Evolutionary conservation across 2,113 vertebrate genomes (phyloP).

Genomic region (Prionailurus bengalensis): DNA sequence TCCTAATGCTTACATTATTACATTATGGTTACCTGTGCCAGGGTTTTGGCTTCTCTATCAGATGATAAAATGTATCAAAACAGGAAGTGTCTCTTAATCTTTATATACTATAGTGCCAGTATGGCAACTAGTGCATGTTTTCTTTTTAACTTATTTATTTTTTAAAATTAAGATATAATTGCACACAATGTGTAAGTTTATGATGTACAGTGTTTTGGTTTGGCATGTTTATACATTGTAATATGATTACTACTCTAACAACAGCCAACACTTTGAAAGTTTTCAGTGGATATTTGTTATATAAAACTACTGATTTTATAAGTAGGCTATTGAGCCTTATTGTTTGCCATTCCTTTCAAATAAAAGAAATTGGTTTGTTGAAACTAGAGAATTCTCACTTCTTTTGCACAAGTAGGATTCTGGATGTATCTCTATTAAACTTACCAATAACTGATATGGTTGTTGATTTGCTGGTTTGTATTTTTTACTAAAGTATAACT

Average conservation of each 20-base stretch:
- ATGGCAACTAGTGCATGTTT: not conserved
- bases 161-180: not conserved
- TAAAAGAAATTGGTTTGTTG: not conserved
- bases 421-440: not conserved
- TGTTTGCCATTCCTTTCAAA: slow-evolving; percentile 2
- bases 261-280: not conserved
- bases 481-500: not conserved
- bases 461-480: not conserved
- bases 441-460: not conserved
- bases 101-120: not conserved
- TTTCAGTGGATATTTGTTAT: not conserved
- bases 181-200: not conserved
- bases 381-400: slow-evolving; percentile 6
- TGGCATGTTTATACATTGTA: not conserved
- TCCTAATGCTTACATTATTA: not conserved
- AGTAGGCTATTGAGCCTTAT: not conserved
- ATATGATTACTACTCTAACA: not conserved
- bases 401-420: not conserved
- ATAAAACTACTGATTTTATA: not conserved
- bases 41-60: not conserved
- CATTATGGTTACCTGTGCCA: not conserved
- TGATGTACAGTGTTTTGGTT: not conserved
- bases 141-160: not conserved
- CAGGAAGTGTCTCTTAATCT: not conserved
- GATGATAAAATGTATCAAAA: not conserved